These are phyloP conservation scores for Eurystomus glaucurus DNA, from an alignment of 2,797 vertebrate species.

Conservation along the genomic window DNA sequence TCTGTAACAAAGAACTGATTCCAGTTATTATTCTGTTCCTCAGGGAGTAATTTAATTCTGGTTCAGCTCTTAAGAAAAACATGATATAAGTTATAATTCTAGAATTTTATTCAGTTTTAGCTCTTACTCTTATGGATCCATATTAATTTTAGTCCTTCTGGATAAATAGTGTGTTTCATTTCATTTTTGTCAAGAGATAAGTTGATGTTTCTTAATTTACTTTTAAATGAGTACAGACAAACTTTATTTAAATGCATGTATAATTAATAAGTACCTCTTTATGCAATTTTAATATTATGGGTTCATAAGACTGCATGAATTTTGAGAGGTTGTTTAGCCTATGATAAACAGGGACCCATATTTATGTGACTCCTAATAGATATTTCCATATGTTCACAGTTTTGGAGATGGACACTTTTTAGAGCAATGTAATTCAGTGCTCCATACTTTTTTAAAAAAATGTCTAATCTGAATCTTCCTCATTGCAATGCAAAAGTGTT, in stretches of 20 bases:
- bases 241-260: slow-evolving; percentile 18
- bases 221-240: slow-evolving; percentile 11
- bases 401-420: neutral
- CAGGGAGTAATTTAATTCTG: slow-evolving; percentile 36
- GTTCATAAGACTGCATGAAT: neutral
- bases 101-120: neutral
- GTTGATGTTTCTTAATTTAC: neutral
- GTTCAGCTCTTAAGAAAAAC: neutral
- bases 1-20: slow-evolving; percentile 34
- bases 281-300: neutral
- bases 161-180: neutral
- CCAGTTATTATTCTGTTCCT: slow-evolving; percentile 44
- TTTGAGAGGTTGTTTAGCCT: slow-evolving; percentile 21
- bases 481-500: neutral
- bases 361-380: neutral
- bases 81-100: neutral
- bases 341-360: neutral
- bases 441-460: neutral
- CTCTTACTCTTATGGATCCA: neutral
- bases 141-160: neutral
- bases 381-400: neutral
- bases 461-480: neutral
- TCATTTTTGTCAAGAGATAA: neutral
- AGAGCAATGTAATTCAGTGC: neutral
- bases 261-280: slow-evolving; percentile 17